Conservation (phyloP, 1,140 invertebrate genomes). For the Drosophila azteca region DNA sequence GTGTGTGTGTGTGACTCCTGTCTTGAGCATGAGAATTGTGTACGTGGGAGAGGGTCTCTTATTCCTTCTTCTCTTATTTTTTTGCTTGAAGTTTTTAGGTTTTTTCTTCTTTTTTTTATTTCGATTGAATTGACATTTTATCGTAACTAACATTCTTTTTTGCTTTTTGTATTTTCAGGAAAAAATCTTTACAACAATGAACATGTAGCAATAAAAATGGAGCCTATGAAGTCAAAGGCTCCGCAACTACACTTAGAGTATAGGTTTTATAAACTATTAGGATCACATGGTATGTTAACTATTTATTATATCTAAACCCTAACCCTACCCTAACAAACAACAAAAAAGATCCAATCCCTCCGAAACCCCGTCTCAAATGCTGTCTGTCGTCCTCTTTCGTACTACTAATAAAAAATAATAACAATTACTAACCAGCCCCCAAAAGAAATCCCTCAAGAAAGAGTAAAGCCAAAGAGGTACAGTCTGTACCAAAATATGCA, state of each 20-base stretch:
- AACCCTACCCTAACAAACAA: slow-evolving; percentile 23
- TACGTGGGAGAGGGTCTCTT: slow-evolving; percentile 15
- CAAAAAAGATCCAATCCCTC: slow-evolving; percentile 1
- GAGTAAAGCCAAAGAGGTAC: slow-evolving; percentile 10
- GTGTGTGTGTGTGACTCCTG: not conserved
- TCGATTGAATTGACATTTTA: not conserved
- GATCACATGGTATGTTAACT: slow-evolving; percentile 91
- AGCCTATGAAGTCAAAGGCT: slow-evolving; percentile 99
- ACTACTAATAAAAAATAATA: slow-evolving; percentile 11
- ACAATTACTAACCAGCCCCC: slow-evolving; percentile 13
- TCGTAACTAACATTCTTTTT: slow-evolving; percentile 7
- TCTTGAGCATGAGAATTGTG: slow-evolving; percentile 49
- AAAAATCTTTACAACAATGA: slow-evolving; percentile 99
- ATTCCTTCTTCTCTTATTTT: slow-evolving; percentile 3
- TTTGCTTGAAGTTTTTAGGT: slow-evolving; percentile 8
- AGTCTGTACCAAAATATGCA: not conserved
- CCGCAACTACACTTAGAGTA: slow-evolving; percentile 99
- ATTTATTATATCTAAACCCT: slow-evolving; percentile 2
- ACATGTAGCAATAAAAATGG: slow-evolving; percentile 99
- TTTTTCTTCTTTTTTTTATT: not conserved
- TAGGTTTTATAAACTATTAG: slow-evolving; percentile 99
- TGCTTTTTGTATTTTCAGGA: slow-evolving; percentile 88
- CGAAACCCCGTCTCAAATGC: slow-evolving; percentile 12
- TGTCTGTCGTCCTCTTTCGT: slow-evolving; percentile 20
- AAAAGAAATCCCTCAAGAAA: not conserved